Conservation (phyloP, 2,888 invertebrate species). For the Drosophila greeni region DNA sequence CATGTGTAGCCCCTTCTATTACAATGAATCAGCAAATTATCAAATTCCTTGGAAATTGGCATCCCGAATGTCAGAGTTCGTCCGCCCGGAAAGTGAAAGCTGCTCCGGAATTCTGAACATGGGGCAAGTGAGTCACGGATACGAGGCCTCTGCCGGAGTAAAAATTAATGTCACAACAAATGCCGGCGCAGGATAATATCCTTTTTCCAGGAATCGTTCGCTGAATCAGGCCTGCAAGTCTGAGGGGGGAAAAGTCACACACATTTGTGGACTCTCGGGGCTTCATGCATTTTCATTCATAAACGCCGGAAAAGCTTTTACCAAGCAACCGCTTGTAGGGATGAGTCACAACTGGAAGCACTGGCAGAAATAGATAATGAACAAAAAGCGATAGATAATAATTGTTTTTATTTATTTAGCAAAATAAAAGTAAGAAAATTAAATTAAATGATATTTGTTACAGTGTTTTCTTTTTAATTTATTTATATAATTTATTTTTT, state of each 20-base stretch:
- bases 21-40: conserved; percentile 50
- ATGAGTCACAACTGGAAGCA: conserved; percentile 36
- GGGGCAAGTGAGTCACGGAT: conserved; percentile 61
- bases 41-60: conserved; percentile 49
- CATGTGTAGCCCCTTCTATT: not conserved
- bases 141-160: conserved; percentile 17
- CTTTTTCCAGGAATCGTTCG: conserved; percentile 70
- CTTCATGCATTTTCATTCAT: conserved; percentile 67
- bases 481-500: no score
- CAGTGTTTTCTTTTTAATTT: no score
- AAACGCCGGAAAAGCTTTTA: conserved; percentile 66
- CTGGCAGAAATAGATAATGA: conserved; percentile 45
- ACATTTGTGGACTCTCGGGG: conserved; percentile 7
- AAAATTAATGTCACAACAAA: conserved; percentile 66
- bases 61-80: conserved; percentile 64
- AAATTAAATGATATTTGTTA: no score
- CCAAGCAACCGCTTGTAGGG: not conserved
- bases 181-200: conserved; percentile 68
- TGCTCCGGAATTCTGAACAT: conserved; percentile 32
- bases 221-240: conserved; percentile 61
- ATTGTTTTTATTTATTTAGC: no score
- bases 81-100: conserved; percentile 50
- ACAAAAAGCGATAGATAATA: no score
- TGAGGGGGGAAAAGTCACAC: conserved; percentile 1
- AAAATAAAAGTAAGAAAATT: no score